Percentiles rank a stretch among this genome's conserved stretches.
Evolutionary conservation across 2,888 invertebrate species (phyloP).

Genomic region (Drosophila formosana): DNA sequence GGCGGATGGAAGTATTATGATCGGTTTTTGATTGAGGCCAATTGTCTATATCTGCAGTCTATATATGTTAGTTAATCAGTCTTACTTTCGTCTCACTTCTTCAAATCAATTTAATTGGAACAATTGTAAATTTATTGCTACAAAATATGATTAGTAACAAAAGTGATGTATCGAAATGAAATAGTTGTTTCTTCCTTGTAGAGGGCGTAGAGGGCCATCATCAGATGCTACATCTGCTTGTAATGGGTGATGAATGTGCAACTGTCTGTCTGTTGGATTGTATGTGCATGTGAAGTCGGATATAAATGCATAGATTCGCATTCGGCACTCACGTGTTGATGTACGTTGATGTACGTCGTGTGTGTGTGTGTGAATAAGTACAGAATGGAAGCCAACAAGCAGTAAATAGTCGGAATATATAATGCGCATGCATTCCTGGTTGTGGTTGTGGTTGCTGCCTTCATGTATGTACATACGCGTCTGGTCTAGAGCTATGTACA

Average conservation of each 20-base stretch:
- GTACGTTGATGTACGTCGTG: neutral
- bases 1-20: neutral
- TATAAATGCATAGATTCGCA: constrained; percentile 21
- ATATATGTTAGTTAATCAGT: neutral
- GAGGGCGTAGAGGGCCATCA: constrained; percentile 16
- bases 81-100: neutral
- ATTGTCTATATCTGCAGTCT: constrained; percentile 1
- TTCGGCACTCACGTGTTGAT: constrained; percentile 22
- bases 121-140: too few relatives aligned
- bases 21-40: neutral
- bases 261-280: constrained; percentile 27
- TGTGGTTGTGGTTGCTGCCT: neutral
- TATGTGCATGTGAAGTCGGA: constrained; percentile 11
- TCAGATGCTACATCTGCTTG: constrained; percentile 26
- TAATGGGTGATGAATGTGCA: constrained; percentile 32
- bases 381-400: constrained; percentile 47
- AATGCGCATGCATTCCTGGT: constrained; percentile 24
- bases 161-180: neutral
- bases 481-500: constrained; percentile 13
- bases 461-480: constrained; percentile 6
- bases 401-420: constrained; percentile 18
- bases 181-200: constrained; percentile 17
- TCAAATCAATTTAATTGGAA: neutral
- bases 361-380: constrained; percentile 14
- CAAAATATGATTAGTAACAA: neutral